These are phyloP conservation scores for Clarias platycephalus DNA, from an alignment of 2,797 vertebrate genomes.

Conservation along the genomic window DNA sequence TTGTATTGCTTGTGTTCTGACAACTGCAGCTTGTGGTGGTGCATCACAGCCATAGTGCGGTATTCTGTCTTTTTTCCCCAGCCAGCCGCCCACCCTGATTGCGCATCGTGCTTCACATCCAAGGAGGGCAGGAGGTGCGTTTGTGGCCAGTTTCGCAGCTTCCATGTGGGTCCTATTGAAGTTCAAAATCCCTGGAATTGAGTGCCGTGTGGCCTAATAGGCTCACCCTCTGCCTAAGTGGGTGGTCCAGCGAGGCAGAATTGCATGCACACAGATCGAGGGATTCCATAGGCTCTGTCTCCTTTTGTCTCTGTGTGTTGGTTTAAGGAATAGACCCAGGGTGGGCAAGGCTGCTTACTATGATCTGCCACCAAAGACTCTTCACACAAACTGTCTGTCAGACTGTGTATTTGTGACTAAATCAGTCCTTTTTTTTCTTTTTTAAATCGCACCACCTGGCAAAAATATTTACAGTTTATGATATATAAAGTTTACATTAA, in stretches of 20 bases:
- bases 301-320: constrained; percentile 60
- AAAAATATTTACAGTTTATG: not conserved
- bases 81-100: constrained; percentile 44
- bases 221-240: constrained; percentile 67
- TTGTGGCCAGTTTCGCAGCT: constrained; percentile 55
- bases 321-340: constrained; percentile 65
- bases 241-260: constrained; percentile 67
- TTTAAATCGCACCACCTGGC: not conserved
- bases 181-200: constrained; percentile 62
- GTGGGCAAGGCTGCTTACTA: constrained; percentile 57
- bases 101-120: constrained; percentile 39
- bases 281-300: constrained; percentile 61
- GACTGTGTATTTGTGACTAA: not conserved
- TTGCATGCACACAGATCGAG: constrained; percentile 54
- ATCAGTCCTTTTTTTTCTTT: not conserved
- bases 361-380: constrained; percentile 50
- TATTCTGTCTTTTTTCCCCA: constrained; percentile 20
- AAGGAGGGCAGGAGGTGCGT: constrained; percentile 51
- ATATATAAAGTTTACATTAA: not conserved
- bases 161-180: constrained; percentile 67
- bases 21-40: constrained; percentile 35
- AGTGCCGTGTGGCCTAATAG: constrained; percentile 59
- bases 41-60: constrained; percentile 7
- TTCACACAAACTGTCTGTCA: constrained; percentile 40
- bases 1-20: constrained; percentile 42